Evolutionary conservation across 2,888 invertebrate genomes (phyloP).

Genomic region (Sicus ferrugineus): DNA sequence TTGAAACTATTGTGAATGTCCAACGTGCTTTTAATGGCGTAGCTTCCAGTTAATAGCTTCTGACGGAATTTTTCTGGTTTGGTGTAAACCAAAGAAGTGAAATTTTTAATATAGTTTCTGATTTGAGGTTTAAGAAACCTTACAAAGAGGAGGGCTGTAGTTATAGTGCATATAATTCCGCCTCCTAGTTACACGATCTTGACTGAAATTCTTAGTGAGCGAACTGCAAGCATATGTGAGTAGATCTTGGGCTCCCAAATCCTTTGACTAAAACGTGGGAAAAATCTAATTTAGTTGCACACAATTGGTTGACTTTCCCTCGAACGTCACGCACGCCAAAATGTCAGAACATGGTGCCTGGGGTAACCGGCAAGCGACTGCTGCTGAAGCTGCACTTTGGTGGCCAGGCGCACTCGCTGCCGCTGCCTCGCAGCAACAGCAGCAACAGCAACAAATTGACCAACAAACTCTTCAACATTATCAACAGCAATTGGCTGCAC

Average conservation of each 20-base stretch:
- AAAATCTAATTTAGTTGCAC: constrained; percentile 1
- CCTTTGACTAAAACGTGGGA: no score
- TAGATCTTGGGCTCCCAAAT: not conserved
- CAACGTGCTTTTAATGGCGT: no score
- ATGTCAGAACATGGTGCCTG: constrained; percentile 75
- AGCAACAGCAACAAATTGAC: constrained; percentile 66
- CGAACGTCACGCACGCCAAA: constrained; percentile 36
- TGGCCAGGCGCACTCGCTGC: constrained; percentile 67
- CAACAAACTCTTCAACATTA: constrained; percentile 68
- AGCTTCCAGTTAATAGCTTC: no score
- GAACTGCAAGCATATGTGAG: no score
- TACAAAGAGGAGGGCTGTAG: no score
- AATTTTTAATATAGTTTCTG: not conserved
- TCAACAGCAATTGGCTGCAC: constrained; percentile 67
- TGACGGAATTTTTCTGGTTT: not conserved
- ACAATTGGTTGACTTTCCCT: no score
- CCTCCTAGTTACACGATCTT: no score
- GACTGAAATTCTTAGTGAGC: no score
- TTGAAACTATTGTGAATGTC: constrained; percentile 23
- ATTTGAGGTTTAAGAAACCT: no score
- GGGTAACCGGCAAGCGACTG: constrained; percentile 67
- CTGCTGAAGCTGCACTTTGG: constrained; percentile 68
- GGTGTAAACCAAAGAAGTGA: not conserved
- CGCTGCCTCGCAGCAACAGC: constrained; percentile 66
- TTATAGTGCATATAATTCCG: no score